Evolutionary conservation across 2,113 vertebrate species (phyloP), one percentile per base, ranked within the genome.

Genomic region (Lepus europaeus): DNA sequence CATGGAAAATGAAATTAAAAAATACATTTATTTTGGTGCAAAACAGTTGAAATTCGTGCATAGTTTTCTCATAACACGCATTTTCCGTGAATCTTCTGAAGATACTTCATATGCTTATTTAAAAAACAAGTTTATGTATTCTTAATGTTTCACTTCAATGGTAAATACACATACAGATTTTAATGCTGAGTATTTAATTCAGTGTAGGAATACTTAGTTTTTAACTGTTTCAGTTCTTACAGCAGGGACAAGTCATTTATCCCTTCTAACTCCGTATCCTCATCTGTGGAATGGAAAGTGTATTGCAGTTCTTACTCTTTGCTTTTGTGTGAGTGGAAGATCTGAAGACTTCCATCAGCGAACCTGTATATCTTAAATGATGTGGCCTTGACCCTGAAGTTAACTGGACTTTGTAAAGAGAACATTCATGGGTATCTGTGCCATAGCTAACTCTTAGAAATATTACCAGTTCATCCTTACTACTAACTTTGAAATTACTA

Each of bases 291-390:
- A 31, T 45, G 49, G 89, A 36, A 27, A 86, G 83, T 83, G 23
- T 36, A 31, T 51, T 83, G 64, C 4, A 64, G 36, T 92, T 85
- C 36, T 45, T 85, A 14, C 81, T 86, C 11, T 1, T 0, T 81
- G 70, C 23, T 91, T 80, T 82, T 77, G 14, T 45, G 9, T 1
- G 70, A 45, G 45, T 45, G 45, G 92, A 56, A 87, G 51, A 85
- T 74, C 97, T 92, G 94, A 95, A 96, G 82, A 79, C 82, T 78
- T 96, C 87, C 45, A 89, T 96, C 92, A 90, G 69, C 56, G 94
- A 82, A 76, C 69, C 59, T n/a, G 36, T 73, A 17, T 95, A 70
- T 92, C 59, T 66, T 88, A 92, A 93, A 81, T 86, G 89, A 86
- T 69, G 78, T 45, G 63, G 87, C 5, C 13, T 64, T 96, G 86